These are phyloP conservation scores for Lampris incognitus DNA, from an alignment of 2,113 vertebrate species.

Conservation along the genomic window DNA sequence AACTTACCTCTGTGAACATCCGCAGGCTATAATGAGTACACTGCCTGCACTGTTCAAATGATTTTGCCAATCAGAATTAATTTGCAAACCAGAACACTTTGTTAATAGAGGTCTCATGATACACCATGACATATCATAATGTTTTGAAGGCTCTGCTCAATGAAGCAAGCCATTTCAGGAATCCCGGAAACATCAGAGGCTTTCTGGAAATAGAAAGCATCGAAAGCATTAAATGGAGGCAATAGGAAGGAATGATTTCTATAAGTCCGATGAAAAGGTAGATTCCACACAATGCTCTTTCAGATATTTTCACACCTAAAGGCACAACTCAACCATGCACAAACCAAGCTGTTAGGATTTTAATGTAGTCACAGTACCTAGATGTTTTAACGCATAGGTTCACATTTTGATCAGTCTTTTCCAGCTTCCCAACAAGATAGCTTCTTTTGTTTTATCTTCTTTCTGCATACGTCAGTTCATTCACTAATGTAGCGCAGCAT, in stretches of 20 bases:
- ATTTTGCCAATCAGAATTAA: constrained; percentile 60
- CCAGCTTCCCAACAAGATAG: constrained; percentile 33
- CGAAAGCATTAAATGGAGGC: constrained; percentile 21
- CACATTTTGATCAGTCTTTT: constrained; percentile 30
- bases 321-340: neutral
- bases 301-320: constrained; percentile 10
- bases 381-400: constrained; percentile 22
- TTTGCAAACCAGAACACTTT: constrained; percentile 42
- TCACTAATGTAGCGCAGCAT: constrained; percentile 64
- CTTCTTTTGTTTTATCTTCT: constrained; percentile 36
- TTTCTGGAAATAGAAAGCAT: constrained; percentile 21
- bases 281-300: neutral
- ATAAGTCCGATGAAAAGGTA: constrained; percentile 22
- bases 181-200: constrained; percentile 53
- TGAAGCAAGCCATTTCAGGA: constrained; percentile 58
- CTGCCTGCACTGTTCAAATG: constrained; percentile 47
- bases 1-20: constrained; percentile 52
- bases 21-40: constrained; percentile 49
- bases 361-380: constrained; percentile 29
- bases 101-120: constrained; percentile 57
- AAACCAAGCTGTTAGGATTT: constrained; percentile 20
- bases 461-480: constrained; percentile 34
- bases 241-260: constrained; percentile 15
- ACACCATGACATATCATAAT: constrained; percentile 52
- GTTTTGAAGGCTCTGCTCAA: constrained; percentile 65